Conservation (phyloP, 2,113 vertebrate genomes). For the Psittacula cyanocephala region DNA sequence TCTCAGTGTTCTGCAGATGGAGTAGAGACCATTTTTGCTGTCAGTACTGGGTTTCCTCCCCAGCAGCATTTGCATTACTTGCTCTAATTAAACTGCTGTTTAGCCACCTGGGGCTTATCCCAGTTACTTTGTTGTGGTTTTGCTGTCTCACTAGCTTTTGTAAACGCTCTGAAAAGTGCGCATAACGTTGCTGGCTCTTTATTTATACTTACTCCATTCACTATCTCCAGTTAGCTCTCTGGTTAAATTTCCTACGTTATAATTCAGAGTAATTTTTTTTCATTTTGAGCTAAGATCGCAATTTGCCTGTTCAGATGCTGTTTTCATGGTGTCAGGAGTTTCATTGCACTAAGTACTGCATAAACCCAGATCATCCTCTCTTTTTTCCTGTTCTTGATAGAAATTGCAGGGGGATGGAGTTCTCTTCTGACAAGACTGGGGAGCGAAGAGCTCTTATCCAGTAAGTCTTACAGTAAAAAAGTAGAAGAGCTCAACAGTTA, state of each 20-base stretch:
- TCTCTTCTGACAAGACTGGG: background rate
- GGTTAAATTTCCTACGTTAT: background rate
- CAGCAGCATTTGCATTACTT: background rate
- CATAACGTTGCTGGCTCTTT: background rate
- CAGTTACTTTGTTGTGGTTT: background rate
- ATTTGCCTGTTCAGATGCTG: background rate
- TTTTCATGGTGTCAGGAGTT: background rate
- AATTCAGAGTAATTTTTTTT: background rate
- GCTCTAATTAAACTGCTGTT: background rate
- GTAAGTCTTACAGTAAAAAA: background rate
- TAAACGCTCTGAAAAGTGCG: background rate
- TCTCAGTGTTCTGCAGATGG: background rate
- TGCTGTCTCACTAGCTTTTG: background rate
- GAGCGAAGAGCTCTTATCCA: background rate
- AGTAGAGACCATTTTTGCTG: rapidly evolving
- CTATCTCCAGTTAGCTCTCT: background rate
- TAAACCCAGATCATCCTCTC: background rate
- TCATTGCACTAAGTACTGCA: background rate
- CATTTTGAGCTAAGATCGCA: background rate
- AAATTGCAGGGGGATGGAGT: background rate
- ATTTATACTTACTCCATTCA: background rate
- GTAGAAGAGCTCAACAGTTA: background rate
- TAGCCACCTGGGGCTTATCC: background rate
- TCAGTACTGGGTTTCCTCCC: background rate
- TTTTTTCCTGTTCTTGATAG: background rate